Base-by-base conservation (phyloP, 1,140 invertebrate species). In the Pogonus chalceus region DNA sequence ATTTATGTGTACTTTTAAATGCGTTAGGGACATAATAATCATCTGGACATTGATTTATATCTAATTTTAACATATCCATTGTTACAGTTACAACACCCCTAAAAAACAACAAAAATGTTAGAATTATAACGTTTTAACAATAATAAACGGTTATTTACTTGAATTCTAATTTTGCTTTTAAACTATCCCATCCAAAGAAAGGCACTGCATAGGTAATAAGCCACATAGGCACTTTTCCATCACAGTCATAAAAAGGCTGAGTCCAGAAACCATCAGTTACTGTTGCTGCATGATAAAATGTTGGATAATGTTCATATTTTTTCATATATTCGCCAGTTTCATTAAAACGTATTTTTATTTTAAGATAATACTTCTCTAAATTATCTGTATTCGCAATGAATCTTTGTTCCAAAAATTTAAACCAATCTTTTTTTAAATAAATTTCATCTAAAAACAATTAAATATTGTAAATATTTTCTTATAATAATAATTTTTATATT, bases 141-240 rank as follows among this genome's bases (percentile, higher is more conserved):
- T 23, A 43, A 22, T 7, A 10, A 56, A 63, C n/a, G n/a, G n/a
- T n/a, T 65, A 83, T 87, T 88, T 74, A 93, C 90, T 95, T 94
- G 74, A 96, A 95, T 79, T 95, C 90, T 58, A 95, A 73, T 72
- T 88, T 89, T 21, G 82, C 83, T 78, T 88, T 90, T 47, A 98
- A 79, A 68, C 84, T 88, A 69, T 97, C 93, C 85, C 88, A 92
- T 51, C 95, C 95, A 72, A 99, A 99, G 80, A 98, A 98, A 51
- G 95, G 95, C 51, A 85, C 85, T 49, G 90, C 86, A 77, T 97
- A 98, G 35, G 90, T 93, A 57, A 98, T 82, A 58, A 96, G 79
- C 96, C 95, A 98, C 74, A 92, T 91, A 62, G 92, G 88, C 43
- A 90, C 76, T 73, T 89, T 89, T 35, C 91, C 92, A 62, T 88